Evolutionary conservation across 1,140 invertebrate genomes (phyloP).

Genomic region (Hyles vespertilio): DNA sequence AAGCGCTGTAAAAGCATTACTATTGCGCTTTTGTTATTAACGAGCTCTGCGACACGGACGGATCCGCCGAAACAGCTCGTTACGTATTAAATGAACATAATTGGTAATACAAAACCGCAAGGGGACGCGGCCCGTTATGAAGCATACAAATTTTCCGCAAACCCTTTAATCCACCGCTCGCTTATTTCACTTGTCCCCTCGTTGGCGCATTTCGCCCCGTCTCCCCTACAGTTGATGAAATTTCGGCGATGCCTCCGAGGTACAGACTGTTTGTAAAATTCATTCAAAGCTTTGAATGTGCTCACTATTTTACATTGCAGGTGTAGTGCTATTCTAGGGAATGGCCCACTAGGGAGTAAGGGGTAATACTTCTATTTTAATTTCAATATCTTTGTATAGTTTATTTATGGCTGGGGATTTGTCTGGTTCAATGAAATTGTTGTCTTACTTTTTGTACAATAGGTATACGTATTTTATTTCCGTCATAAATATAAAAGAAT

Average conservation of each 20-base stretch:
- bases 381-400: slow-evolving; percentile 4
- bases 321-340: slow-evolving; percentile 26
- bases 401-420: background rate
- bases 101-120: slow-evolving; percentile 70
- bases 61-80: slow-evolving; percentile 29
- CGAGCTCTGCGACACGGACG: slow-evolving; percentile 20
- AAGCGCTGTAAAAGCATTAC: no score
- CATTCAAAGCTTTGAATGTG: slow-evolving; percentile 41
- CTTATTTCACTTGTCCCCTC: slow-evolving; percentile 72
- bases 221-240: slow-evolving; percentile 54
- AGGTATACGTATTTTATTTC: no score
- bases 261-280: slow-evolving; percentile 38
- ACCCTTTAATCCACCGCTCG: slow-evolving; percentile 71
- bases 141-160: slow-evolving; percentile 68
- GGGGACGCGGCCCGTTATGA: slow-evolving; percentile 51
- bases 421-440: no score
- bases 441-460: no score
- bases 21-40: slow-evolving; percentile 28
- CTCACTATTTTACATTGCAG: slow-evolving; percentile 26
- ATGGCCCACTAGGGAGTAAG: slow-evolving; percentile 30
- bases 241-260: slow-evolving; percentile 49
- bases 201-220: slow-evolving; percentile 47
- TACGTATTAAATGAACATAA: slow-evolving; percentile 62
- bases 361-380: slow-evolving; percentile 15
- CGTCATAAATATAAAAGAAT: no score